Evolutionary conservation across 2,888 invertebrate species (phyloP).

Genomic region (Cremastinae sp.): DNA sequence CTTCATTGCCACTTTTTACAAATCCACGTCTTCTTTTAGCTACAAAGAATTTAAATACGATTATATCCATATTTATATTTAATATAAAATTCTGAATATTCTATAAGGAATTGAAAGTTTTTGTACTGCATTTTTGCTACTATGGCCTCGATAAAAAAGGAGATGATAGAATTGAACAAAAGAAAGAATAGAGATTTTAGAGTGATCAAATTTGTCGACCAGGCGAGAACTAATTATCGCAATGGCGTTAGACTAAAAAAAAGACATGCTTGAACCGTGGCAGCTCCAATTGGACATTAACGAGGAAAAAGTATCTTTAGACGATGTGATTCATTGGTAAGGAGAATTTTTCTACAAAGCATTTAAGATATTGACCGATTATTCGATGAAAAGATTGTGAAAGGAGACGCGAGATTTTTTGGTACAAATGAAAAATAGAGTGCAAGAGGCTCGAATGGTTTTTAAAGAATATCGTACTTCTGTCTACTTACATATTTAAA

Average conservation of each 20-base stretch:
- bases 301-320: slow-evolving; percentile 3
- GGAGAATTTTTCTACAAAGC: slow-evolving; percentile 34
- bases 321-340: slow-evolving; percentile 31
- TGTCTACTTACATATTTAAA: slow-evolving; percentile 56
- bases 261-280: slow-evolving; percentile 36
- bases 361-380: background rate
- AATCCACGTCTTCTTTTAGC: slow-evolving; percentile 58
- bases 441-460: slow-evolving; percentile 45
- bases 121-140: slow-evolving; percentile 47
- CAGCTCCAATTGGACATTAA: slow-evolving; percentile 40
- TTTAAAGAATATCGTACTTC: slow-evolving; percentile 63
- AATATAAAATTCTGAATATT: slow-evolving; percentile 20
- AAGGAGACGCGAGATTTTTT: slow-evolving; percentile 10
- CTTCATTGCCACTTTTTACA: slow-evolving; percentile 7
- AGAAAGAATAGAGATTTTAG: background rate
- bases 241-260: background rate
- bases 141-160: slow-evolving; percentile 35
- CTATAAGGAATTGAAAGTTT: slow-evolving; percentile 58
- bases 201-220: background rate
- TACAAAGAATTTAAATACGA: slow-evolving; percentile 4
- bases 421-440: slow-evolving; percentile 37
- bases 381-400: background rate
- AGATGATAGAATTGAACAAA: slow-evolving; percentile 18
- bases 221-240: background rate
- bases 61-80: slow-evolving; percentile 34